Base-by-base conservation (phyloP, 1,140 invertebrate genomes). In the Drosophila repleta region DNA sequence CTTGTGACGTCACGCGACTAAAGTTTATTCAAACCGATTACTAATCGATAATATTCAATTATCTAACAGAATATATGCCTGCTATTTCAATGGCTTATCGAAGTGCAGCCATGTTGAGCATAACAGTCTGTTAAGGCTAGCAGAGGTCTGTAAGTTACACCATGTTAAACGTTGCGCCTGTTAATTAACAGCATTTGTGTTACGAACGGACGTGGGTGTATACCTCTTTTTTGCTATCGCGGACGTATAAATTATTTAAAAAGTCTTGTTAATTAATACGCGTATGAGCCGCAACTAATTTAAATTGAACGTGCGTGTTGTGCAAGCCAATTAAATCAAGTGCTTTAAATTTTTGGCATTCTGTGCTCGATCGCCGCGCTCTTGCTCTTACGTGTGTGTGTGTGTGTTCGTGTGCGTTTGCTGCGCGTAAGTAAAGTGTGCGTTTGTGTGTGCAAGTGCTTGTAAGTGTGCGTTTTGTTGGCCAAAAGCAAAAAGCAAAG, bases 401-500 rank as follows among this genome's bases (percentile, higher is more conserved):
- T 43, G 63, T 66, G 58, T 67, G 39, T 43, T 7, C 15, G 63
- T 58, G 56, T 76, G 58, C 48, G 69, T 67, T 58, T 69, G 62
- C 70, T 20, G 62, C 64, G 71, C 56, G 63, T 58, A 60, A 56
- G 53, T 57, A 20, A 37, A 39, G 35, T 73, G 57, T 73, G 60
- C 48, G 63, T 64, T 51, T 63, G 76, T 80, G 69, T 73, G 52
- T 57, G 48, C 60, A 45, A 67, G 52, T 68, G 46, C 56, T 56
- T 62, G 56, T 74, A 57, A 26, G 62, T 61, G 58, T 72, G 80
- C 64, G 75, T 67, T 57, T 48, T 69, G 70, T 73, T 73, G 70
- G 70, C 70, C 64, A 73, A 73, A 73, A 73, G 70, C 64, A 73
- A 73, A 73, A 73, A 57, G 76, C 63, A 76, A 67, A 77, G 82